Conservation (phyloP, 2,113 vertebrate species). For the Ondatra zibethicus region DNA sequence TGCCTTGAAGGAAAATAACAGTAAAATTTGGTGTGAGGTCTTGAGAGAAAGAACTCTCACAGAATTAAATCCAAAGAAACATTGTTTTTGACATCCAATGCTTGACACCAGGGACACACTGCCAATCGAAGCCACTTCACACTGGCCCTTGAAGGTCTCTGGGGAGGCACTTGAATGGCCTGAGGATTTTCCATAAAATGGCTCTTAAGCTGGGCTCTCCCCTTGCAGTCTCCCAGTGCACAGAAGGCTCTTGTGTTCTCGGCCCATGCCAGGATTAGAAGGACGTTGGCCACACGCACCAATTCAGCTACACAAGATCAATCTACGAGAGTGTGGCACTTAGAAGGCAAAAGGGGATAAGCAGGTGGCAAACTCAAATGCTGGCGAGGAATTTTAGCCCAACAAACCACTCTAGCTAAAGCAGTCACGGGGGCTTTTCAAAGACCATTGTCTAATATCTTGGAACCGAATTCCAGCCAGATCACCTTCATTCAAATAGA, state of each 20-base stretch:
- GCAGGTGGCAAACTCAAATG: background rate
- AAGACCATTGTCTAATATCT: background rate
- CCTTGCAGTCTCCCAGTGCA: background rate
- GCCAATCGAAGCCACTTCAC: background rate
- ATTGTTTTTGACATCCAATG: background rate
- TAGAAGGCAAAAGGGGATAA: background rate
- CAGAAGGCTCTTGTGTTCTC: slow-evolving; percentile 10
- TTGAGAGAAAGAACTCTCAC: background rate
- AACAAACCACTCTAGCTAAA: background rate
- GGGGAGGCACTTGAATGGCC: background rate
- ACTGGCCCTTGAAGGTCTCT: background rate
- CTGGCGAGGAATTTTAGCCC: background rate
- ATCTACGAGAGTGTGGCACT: background rate
- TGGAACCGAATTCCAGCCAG: slow-evolving; percentile 10
- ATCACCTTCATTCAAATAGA: background rate
- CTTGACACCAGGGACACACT: background rate
- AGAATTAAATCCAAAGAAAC: background rate
- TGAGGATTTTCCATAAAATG: background rate
- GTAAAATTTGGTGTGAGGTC: background rate
- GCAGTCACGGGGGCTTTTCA: slow-evolving; percentile 24
- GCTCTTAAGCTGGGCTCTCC: background rate
- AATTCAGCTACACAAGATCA: background rate
- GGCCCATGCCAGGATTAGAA: background rate
- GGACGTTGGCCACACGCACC: background rate
- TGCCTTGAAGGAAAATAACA: background rate